Percentiles rank a stretch among this genome's conserved stretches.
phyloP scores from a whole-genome alignment of 1,140 invertebrate species.

The Dysdera silvatica region DNA sequence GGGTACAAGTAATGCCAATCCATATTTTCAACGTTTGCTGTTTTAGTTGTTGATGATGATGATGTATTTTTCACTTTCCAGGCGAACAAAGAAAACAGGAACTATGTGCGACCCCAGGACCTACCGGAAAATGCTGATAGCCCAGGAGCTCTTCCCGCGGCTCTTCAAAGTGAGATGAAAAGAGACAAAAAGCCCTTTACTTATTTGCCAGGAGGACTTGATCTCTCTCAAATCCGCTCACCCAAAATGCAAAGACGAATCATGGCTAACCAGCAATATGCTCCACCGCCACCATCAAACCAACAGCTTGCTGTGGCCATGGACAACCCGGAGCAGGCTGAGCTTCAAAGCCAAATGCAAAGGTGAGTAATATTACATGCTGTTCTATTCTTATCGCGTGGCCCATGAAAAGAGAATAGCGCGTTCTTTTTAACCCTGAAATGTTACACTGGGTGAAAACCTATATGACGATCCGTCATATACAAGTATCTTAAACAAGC shows the following conservation, averaged over 20 bases:
- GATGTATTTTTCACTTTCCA: slow-evolving; percentile 3
- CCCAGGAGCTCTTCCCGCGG: slow-evolving; percentile 58
- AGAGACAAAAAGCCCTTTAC: slow-evolving; percentile 90
- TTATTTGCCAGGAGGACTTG: slow-evolving; percentile 82
- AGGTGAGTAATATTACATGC: background rate
- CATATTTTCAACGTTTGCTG: too few relatives aligned
- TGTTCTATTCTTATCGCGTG: background rate
- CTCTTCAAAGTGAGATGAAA: slow-evolving; percentile 86
- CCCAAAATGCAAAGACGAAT: slow-evolving; percentile 78
- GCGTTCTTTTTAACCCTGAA: too few relatives aligned
- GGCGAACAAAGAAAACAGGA: slow-evolving; percentile 17
- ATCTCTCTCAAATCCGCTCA: slow-evolving; percentile 78
- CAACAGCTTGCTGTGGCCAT: slow-evolving; percentile 11
- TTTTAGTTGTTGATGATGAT: too few relatives aligned
- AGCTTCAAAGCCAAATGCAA: slow-evolving; percentile 10
- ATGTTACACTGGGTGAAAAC: too few relatives aligned
- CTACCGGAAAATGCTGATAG: slow-evolving; percentile 27
- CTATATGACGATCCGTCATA: background rate
- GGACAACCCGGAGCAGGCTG: background rate
- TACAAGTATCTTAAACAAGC: too few relatives aligned
- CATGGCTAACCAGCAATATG: slow-evolving; percentile 39
- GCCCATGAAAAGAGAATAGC: too few relatives aligned
- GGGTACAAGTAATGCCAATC: too few relatives aligned
- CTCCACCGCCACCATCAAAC: slow-evolving; percentile 13
- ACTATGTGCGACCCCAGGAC: slow-evolving; percentile 14